Conservation (phyloP, 2,888 invertebrate species). For the Torymus texanus region DNA sequence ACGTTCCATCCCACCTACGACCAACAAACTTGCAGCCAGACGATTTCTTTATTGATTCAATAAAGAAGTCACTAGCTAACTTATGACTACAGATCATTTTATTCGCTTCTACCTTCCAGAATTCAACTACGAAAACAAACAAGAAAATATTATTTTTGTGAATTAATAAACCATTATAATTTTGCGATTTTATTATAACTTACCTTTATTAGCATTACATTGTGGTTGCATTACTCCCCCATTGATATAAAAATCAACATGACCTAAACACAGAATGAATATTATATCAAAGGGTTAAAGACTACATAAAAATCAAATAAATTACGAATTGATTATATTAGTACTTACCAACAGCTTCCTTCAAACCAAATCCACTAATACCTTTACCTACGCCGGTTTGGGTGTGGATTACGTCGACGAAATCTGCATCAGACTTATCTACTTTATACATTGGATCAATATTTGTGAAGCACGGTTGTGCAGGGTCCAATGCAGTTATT, state of each 20-base stretch:
- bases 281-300: not conserved
- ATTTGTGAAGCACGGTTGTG: conserved; percentile 79
- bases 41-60: not conserved
- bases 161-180: not conserved
- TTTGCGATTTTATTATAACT: not conserved
- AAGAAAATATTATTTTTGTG: not conserved
- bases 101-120: not conserved
- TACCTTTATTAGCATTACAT: not conserved
- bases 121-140: not conserved
- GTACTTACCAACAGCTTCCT: not conserved
- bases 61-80: not conserved
- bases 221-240: not conserved
- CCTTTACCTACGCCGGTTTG: not conserved
- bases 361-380: not conserved
- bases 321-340: not conserved
- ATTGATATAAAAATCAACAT: not conserved
- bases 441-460: conserved; percentile 68
- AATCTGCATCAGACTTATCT: conserved; percentile 78
- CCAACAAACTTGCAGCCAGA: not conserved
- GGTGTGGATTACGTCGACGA: conserved; percentile 81
- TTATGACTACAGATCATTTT: not conserved
- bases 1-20: not conserved
- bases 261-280: not conserved
- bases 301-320: not conserved
- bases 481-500: conserved; percentile 80